Conservation (phyloP, 1,140 invertebrate species). For the Temnothorax curvispinosus region DNA sequence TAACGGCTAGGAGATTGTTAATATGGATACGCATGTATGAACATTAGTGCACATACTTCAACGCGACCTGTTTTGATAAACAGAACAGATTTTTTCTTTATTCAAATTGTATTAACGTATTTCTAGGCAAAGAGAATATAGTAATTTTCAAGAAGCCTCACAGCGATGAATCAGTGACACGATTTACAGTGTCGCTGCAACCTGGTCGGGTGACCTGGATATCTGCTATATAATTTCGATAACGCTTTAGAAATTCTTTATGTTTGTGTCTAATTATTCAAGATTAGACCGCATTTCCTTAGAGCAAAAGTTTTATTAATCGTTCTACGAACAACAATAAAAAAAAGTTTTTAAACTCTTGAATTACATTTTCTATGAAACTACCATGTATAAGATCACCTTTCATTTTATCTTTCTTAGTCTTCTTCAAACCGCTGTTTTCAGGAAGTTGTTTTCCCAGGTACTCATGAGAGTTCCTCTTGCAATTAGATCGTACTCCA, state of each 20-base stretch:
- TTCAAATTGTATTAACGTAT: not conserved
- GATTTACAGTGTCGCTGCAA: not conserved
- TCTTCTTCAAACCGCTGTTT: not conserved
- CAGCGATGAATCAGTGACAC: not conserved
- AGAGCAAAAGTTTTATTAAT: not conserved
- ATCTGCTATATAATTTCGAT: not conserved
- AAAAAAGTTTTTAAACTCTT: not conserved
- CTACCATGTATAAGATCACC: not conserved
- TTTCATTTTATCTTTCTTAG: not conserved
- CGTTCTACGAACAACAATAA: not conserved
- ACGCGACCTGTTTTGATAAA: not conserved
- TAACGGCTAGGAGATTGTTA: not conserved
- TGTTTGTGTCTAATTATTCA: not conserved
- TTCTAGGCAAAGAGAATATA: not conserved
- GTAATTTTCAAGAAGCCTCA: slow-evolving; percentile 1
- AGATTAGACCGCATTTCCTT: not conserved
- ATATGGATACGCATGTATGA: not conserved
- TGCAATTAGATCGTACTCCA: not conserved
- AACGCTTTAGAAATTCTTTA: not conserved
- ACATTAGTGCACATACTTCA: not conserved
- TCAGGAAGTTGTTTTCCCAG: not conserved
- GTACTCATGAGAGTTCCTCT: not conserved
- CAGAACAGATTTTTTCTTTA: not conserved
- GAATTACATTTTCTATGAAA: not conserved
- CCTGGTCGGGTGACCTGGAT: not conserved